Conservation (phyloP, 1,140 invertebrate species). For the Neocloeon triangulifer region DNA sequence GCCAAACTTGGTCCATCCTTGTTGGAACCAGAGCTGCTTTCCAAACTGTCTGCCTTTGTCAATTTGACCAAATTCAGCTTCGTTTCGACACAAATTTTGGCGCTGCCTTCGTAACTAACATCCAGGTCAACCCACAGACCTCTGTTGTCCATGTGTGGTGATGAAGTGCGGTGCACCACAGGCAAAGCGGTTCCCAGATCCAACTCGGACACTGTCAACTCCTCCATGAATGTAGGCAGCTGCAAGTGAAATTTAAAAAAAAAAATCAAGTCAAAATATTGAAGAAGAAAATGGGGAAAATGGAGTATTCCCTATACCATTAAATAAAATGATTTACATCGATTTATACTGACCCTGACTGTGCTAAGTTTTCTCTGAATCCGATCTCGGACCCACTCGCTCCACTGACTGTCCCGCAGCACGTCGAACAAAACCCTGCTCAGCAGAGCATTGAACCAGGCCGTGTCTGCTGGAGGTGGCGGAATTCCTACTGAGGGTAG, state of each 20-base stretch:
- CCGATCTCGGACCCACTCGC: constrained; percentile 39
- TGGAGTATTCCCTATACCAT: constrained; percentile 2
- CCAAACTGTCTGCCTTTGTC: constrained; percentile 13
- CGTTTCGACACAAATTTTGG: constrained; percentile 81
- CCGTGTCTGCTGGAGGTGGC: constrained; percentile 9
- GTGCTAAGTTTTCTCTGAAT: constrained; percentile 70
- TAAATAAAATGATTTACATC: not conserved
- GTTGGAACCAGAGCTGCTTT: not conserved
- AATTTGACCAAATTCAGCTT: constrained; percentile 87
- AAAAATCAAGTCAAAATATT: constrained; percentile 1
- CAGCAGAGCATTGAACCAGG: constrained; percentile 52
- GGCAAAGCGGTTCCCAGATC: constrained; percentile 54
- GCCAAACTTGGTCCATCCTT: too few relatives aligned
- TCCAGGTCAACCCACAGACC: constrained; percentile 88
- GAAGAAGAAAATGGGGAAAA: constrained; percentile 1
- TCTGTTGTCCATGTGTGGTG: constrained; percentile 56
- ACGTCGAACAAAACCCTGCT: constrained; percentile 58
- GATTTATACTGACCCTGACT: constrained; percentile 37
- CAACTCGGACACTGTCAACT: constrained; percentile 50
- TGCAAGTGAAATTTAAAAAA: too few relatives aligned
- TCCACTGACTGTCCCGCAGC: constrained; percentile 36
- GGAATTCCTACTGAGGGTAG: not conserved
- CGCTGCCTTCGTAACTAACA: constrained; percentile 67
- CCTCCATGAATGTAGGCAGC: constrained; percentile 74
- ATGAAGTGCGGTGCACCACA: constrained; percentile 44